phyloP scores from a whole-genome alignment of 2,888 invertebrate species.

The Drosophila histrio region DNA sequence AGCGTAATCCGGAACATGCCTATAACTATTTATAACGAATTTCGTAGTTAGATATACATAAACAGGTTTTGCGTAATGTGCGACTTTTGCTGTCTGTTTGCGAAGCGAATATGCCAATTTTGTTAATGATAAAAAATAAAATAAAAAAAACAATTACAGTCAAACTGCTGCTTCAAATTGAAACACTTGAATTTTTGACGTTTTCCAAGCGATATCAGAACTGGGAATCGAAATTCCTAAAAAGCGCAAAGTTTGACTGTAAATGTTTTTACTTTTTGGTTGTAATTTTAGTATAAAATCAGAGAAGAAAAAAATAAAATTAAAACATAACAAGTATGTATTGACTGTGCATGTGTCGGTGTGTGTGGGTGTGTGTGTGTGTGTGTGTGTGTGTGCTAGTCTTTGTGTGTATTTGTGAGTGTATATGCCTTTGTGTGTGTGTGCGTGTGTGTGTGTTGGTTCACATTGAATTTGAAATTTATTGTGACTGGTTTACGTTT shows the following conservation, averaged over 20 bases:
- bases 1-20: not conserved
- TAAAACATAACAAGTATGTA: conserved; percentile 3
- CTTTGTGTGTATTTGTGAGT: conserved; percentile 20
- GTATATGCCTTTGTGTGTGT: conserved; percentile 22
- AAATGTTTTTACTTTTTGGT: not conserved
- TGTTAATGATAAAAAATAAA: not conserved
- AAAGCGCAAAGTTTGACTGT: not conserved
- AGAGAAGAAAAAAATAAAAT: conserved; percentile 1
- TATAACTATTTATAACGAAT: conserved; percentile 8
- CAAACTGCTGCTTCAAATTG: conserved; percentile 2
- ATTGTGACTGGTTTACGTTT: conserved; percentile 76
- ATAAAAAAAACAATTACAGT: not conserved
- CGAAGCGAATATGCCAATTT: conserved; percentile 14
- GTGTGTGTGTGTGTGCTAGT: conserved; percentile 8
- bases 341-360: conserved; percentile 6
- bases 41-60: conserved; percentile 47
- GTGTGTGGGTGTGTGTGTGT: conserved; percentile 6
- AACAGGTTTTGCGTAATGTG: conserved; percentile 36
- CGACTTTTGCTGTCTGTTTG: no score
- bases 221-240: not conserved
- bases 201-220: not conserved
- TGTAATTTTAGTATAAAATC: conserved; percentile 1
- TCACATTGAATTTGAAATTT: conserved; percentile 64
- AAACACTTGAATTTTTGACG: not conserved
- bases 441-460: conserved; percentile 26